A percentile compares a stretch with the other conserved stretches of the same genome.
Conservation (phyloP, 2,113 vertebrate species). For the Myiozetetes cayanensis region DNA sequence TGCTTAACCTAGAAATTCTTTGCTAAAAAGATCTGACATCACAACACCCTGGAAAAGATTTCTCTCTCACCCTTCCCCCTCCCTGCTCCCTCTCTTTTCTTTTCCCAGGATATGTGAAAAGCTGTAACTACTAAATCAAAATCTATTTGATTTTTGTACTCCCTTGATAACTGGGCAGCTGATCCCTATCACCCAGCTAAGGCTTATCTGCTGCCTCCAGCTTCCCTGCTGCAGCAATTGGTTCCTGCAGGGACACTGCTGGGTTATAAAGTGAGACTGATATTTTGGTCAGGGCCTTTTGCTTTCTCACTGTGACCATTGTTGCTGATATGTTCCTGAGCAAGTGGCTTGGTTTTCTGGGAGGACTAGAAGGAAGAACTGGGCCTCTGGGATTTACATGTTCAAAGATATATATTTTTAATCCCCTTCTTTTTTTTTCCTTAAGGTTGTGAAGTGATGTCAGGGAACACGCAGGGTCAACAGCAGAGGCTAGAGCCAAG, state of each 20-base stretch:
- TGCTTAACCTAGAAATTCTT: conserved; percentile 51
- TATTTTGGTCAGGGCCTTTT: neutral
- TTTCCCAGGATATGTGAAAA: conserved; percentile 55
- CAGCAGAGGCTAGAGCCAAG: neutral
- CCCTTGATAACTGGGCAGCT: conserved; percentile 61
- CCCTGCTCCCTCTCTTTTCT: conserved; percentile 14
- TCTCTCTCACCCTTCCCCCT: neutral
- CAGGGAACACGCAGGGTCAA: no score
- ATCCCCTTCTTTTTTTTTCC: neutral
- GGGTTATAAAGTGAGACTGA: conserved; percentile 43
- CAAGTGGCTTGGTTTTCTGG: neutral
- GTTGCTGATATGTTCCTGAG: neutral
- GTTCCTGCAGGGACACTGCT: neutral
- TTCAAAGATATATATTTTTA: conserved; percentile 23
- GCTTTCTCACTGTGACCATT: neutral
- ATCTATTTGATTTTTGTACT: conserved; percentile 69
- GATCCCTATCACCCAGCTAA: conserved; percentile 60
- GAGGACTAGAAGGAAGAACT: neutral
- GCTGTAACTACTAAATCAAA: conserved; percentile 59
- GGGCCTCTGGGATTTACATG: neutral
- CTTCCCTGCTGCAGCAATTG: conserved; percentile 27
- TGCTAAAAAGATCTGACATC: conserved; percentile 48
- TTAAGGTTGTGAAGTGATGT: no score
- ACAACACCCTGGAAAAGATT: conserved; percentile 24
- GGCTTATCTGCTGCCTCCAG: conserved; percentile 70